Base-by-base conservation (phyloP, 1,140 invertebrate genomes). In the Eulimnadia texana region DNA sequence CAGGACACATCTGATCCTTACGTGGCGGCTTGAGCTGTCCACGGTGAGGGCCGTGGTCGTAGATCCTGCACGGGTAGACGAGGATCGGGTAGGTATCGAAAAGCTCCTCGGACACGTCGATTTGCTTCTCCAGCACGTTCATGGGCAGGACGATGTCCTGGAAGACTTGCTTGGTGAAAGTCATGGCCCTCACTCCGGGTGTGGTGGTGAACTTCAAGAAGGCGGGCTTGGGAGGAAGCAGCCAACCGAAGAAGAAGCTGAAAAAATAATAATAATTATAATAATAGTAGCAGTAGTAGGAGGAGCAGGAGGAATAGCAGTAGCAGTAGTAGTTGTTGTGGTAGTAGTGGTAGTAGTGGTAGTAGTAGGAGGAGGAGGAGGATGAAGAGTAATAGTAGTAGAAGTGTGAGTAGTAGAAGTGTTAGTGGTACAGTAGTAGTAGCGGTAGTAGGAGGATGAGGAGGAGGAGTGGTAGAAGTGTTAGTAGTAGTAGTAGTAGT, bases 101-200 rank as follows among this genome's bases (percentile, higher is more conserved):
- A 2, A 79, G 67, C 62, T 76, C 68, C 53, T 74, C 74, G 19
- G 74, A 71, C 22, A 70, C 71, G 42, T 77, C 68, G 52, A 80
- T 77, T 66, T 80, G 78, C 11, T 77, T 71, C 65, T 78, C 75
- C 9, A 79, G 65, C 63, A 76, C 71, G 58, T 74, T 71, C 56
- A 80, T 73, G 2, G 78, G 78, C 52, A 79, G 68, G 1, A 80
- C 78, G 56, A 80, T 79, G 64, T 80, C 78, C 68, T 80, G 78
- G 65, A 80, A 79, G 1, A 79, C 77, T 68, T 76, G 75, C 61
- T 76, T 78, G 1, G 76, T 77, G 65, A 80, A 79, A 3, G 78
- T 80, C 71, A 78, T 77, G 3, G 76, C 76, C 60, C 78, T 67
- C 3, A 80, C 70, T 20, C 73, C 76, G 0, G 76, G 73, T 3